Evolutionary conservation across 2,797 vertebrate species (phyloP).

Genomic region (Dendrocincla fuliginosa): DNA sequence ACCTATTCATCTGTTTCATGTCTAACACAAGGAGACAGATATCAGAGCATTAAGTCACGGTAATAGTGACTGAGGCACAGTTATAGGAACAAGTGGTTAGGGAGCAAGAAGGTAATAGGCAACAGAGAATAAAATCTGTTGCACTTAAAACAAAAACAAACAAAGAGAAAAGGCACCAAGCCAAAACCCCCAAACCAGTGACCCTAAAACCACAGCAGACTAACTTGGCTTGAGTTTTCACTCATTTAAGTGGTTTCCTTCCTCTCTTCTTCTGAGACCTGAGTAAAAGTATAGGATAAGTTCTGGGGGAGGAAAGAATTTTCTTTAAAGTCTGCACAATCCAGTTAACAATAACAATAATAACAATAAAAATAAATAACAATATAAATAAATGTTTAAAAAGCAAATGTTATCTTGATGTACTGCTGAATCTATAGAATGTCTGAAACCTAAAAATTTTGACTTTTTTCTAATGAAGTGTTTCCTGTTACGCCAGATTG

Average conservation of each 20-base stretch:
- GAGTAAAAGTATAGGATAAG: background rate
- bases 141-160: background rate
- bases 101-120: background rate
- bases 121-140: background rate
- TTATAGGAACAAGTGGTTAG: background rate
- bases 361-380: background rate
- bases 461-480: background rate
- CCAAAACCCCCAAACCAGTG: accelerated
- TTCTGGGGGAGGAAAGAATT: background rate
- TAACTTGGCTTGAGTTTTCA: background rate
- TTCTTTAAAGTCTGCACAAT: background rate
- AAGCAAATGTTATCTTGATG: background rate
- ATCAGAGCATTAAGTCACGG: background rate
- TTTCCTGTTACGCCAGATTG: background rate
- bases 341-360: background rate
- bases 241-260: background rate
- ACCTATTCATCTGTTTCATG: accelerated
- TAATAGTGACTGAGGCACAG: background rate
- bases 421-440: background rate
- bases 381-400: background rate
- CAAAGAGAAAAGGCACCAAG: background rate
- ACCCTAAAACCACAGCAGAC: background rate
- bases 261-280: background rate
- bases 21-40: background rate
- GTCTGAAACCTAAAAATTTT: background rate